Conservation (phyloP, 2,113 vertebrate species). For the Saccopteryx leptura region DNA sequence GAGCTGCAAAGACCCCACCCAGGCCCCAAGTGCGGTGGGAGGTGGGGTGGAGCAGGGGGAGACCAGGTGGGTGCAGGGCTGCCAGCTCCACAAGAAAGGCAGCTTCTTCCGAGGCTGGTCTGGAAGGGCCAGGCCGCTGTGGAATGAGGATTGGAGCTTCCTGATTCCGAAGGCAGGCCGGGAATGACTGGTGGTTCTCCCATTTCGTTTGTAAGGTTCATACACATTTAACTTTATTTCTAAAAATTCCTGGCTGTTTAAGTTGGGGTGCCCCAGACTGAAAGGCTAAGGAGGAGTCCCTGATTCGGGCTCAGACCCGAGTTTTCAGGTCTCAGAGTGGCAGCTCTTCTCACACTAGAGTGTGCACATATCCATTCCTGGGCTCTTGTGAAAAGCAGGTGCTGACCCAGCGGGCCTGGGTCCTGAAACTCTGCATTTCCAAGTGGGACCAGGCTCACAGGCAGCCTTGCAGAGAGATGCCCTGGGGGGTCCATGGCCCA, state of each 20-base stretch:
- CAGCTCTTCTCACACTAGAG: not conserved
- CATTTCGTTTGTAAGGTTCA: not conserved
- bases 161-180: no score
- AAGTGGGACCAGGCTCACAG: not conserved
- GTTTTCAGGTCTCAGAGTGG: not conserved
- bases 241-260: not conserved
- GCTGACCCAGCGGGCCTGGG: not conserved
- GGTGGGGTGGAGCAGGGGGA: accelerated
- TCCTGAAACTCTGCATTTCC: not conserved
- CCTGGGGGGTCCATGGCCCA: not conserved
- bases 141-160: not conserved
- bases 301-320: not conserved
- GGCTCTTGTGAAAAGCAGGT: not conserved
- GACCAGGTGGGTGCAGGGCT: not conserved
- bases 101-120: not conserved
- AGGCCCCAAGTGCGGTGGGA: not conserved
- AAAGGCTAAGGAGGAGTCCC: not conserved
- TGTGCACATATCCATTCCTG: not conserved
- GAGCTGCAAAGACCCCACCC: no score
- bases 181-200: not conserved
- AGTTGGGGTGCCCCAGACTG: not conserved
- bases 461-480: no score
- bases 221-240: not conserved
- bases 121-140: not conserved
- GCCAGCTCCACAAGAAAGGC: not conserved